These are phyloP conservation scores for Dolichoris vasculosae DNA, from an alignment of 1,140 invertebrate genomes.

Conservation along the genomic window DNA sequence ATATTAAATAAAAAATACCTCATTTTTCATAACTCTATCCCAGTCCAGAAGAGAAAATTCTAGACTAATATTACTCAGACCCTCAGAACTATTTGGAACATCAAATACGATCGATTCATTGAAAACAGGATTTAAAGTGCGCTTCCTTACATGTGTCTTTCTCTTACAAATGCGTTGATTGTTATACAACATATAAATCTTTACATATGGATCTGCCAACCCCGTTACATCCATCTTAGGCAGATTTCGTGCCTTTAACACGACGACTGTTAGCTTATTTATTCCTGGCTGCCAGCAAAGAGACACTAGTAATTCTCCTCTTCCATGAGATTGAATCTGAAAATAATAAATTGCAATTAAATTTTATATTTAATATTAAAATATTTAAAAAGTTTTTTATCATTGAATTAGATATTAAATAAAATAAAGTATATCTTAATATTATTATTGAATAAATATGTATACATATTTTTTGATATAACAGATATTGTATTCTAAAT, in stretches of 20 bases:
- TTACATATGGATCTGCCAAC: constrained; percentile 95
- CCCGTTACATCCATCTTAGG: constrained; percentile 97
- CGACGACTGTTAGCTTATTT: constrained; percentile 90
- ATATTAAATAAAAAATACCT: constrained; percentile 77
- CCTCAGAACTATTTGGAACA: constrained; percentile 85
- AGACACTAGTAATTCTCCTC: constrained; percentile 93
- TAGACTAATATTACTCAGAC: constrained; percentile 91
- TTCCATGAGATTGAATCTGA: constrained; percentile 89
- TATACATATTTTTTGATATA: too few relatives aligned
- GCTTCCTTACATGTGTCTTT: constrained; percentile 99
- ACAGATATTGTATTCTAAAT: too few relatives aligned
- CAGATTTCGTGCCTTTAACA: constrained; percentile 93
- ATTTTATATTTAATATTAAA: background rate
- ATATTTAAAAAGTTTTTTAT: too few relatives aligned
- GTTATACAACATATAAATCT: constrained; percentile 97
- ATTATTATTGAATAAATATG: background rate
- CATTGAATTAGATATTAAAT: background rate
- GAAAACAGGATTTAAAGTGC: constrained; percentile 97
- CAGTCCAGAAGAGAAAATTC: constrained; percentile 96
- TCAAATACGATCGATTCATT: constrained; percentile 97
- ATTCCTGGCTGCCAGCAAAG: constrained; percentile 95
- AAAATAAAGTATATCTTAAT: background rate
- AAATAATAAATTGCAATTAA: background rate
- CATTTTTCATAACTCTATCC: constrained; percentile 98
- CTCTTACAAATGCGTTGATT: constrained; percentile 98